phyloP scores from a whole-genome alignment of 1,140 invertebrate species.

The Hylaeus volcanicus region DNA sequence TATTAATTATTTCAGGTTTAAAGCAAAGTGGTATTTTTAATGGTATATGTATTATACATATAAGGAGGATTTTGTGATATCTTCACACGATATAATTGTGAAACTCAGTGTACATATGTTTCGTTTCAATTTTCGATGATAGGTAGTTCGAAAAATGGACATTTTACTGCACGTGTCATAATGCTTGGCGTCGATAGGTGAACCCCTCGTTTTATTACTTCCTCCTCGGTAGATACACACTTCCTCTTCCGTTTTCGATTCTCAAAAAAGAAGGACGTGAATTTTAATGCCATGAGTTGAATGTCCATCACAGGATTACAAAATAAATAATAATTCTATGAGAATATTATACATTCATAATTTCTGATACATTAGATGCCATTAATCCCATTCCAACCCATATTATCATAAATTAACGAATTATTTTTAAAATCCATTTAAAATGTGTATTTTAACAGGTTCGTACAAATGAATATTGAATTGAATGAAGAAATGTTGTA shows the following conservation, averaged over 20 bases:
- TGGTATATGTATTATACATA: too few species aligned
- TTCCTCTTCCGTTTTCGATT: slow-evolving; percentile 7
- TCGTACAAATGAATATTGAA: slow-evolving; percentile 32
- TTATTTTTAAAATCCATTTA: slow-evolving; percentile 39
- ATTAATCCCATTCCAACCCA: neutral
- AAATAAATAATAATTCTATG: neutral
- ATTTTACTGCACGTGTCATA: neutral
- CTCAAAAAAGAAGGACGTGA: neutral
- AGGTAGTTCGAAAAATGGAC: too few species aligned
- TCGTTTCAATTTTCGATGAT: too few species aligned
- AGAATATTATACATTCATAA: slow-evolving; percentile 6
- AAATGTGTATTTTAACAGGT: slow-evolving; percentile 18
- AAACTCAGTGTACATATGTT: too few species aligned
- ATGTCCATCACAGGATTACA: neutral
- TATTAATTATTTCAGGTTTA: too few species aligned
- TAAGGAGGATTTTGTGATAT: too few species aligned
- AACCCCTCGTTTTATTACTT: slow-evolving; percentile 49
- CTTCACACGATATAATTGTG: too few species aligned
- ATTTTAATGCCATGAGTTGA: slow-evolving; percentile 1
- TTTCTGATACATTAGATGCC: too few species aligned
- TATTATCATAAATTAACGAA: neutral
- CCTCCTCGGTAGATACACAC: slow-evolving; percentile 26
- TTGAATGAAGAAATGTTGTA: neutral
- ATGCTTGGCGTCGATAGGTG: neutral
- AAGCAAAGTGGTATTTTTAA: too few species aligned